Percentiles rank a stretch among this genome's conserved stretches.
These are phyloP conservation scores for Lucifuga dentata DNA, from an alignment of 2,113 vertebrate species.

Conservation along the genomic window DNA sequence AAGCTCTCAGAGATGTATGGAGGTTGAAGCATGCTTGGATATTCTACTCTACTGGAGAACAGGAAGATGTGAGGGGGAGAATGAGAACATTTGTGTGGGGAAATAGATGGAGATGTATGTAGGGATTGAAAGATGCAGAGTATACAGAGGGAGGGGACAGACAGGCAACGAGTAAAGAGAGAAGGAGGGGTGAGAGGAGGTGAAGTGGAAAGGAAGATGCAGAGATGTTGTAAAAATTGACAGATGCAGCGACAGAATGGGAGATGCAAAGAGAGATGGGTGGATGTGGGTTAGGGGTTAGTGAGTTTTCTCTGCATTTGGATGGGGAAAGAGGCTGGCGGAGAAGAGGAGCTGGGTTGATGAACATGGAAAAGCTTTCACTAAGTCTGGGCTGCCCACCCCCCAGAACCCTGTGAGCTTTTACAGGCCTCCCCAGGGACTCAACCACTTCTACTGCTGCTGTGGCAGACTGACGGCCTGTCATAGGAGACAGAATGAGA, in stretches of 20 bases:
- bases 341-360: constrained; percentile 51
- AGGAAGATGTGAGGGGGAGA: background rate
- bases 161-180: constrained; percentile 34
- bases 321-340: constrained; percentile 49
- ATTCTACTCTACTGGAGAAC: constrained; percentile 30
- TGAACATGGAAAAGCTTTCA: constrained; percentile 85
- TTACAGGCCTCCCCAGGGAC: constrained; percentile 77
- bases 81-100: constrained; percentile 3
- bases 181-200: constrained; percentile 40
- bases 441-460: constrained; percentile 49
- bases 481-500: constrained; percentile 56
- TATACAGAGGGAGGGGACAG: constrained; percentile 26
- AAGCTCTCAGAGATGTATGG: constrained; percentile 54
- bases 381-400: constrained; percentile 58
- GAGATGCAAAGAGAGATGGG: constrained; percentile 40
- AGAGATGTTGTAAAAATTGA: constrained; percentile 64
- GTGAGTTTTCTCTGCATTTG: constrained; percentile 54
- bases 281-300: constrained; percentile 56
- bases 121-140: constrained; percentile 59
- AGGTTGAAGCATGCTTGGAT: constrained; percentile 66
- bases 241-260: constrained; percentile 60
- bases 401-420: constrained; percentile 72
- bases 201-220: constrained; percentile 73
- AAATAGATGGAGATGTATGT: constrained; percentile 60
- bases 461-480: constrained; percentile 68